Percentiles rank a stretch among this genome's conserved stretches.
phyloP scores from a whole-genome alignment of 1,140 invertebrate genomes.

The Riptortus pedestris region DNA sequence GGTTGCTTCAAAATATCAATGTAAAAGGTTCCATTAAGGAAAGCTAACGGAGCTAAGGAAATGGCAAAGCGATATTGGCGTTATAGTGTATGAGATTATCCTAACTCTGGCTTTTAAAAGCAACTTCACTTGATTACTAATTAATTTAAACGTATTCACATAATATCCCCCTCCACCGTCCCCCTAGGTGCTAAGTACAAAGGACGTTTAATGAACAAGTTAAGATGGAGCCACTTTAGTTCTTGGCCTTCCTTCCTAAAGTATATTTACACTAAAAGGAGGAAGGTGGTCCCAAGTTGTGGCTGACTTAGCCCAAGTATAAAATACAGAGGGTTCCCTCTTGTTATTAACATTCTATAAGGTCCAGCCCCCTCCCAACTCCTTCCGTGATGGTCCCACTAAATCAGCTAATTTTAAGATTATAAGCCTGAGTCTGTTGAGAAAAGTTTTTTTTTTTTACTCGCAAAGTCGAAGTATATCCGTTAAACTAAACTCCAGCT shows the following conservation, averaged over 20 bases:
- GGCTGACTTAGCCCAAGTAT: background rate
- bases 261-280: slow-evolving; percentile 18
- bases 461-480: no score
- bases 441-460: no score
- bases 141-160: slow-evolving; percentile 15
- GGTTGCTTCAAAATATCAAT: no score
- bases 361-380: background rate
- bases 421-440: no score
- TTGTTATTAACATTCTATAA: slow-evolving; percentile 14
- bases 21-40: no score
- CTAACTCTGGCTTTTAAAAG: slow-evolving; percentile 1
- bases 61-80: no score
- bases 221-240: slow-evolving; percentile 9
- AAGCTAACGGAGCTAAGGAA: no score
- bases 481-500: no score
- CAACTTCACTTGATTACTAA: slow-evolving; percentile 10
- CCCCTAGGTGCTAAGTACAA: background rate
- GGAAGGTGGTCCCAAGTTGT: background rate
- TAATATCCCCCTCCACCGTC: background rate
- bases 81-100: slow-evolving; percentile 1
- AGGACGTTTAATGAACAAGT: slow-evolving; percentile 17
- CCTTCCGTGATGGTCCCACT: background rate
- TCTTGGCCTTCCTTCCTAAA: background rate
- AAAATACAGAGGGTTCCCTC: background rate
- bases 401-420: slow-evolving; percentile 9